A percentile compares a stretch with the other conserved stretches of the same genome.
These are phyloP conservation scores for Chaetops frenatus DNA, from an alignment of 2,113 vertebrate genomes.

Conservation along the genomic window DNA sequence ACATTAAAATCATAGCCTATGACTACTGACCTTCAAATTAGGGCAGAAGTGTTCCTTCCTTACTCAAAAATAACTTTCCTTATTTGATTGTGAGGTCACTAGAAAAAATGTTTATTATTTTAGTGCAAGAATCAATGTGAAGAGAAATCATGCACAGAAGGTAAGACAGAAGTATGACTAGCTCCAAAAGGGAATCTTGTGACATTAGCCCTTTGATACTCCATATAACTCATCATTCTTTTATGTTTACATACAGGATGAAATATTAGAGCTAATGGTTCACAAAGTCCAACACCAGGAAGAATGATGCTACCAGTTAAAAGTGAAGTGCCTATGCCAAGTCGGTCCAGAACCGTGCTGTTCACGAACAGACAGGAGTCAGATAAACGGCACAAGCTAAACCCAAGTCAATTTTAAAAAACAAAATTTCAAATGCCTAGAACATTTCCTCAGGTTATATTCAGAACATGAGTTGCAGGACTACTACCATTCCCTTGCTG, in stretches of 20 bases:
- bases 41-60: neutral
- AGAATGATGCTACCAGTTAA: neutral
- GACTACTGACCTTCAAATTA: neutral
- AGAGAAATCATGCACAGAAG: neutral
- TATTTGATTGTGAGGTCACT: neutral
- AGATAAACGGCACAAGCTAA: neutral
- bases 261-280: neutral
- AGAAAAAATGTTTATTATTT: neutral
- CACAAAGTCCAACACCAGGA: neutral
- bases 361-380: neutral
- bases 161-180: neutral
- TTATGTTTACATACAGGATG: neutral
- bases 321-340: neutral
- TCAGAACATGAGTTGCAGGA: neutral
- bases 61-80: neutral
- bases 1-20: neutral
- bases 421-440: neutral
- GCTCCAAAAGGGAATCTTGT: neutral
- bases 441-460: neutral
- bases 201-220: neutral
- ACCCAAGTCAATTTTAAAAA: neutral
- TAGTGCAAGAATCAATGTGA: neutral
- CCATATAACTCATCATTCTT: neutral
- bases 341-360: neutral
- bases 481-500: neutral